Evolutionary conservation across 2,888 invertebrate species (phyloP), one percentile per base, ranked within the genome.

Genomic region (Mellilla xanthometata): DNA sequence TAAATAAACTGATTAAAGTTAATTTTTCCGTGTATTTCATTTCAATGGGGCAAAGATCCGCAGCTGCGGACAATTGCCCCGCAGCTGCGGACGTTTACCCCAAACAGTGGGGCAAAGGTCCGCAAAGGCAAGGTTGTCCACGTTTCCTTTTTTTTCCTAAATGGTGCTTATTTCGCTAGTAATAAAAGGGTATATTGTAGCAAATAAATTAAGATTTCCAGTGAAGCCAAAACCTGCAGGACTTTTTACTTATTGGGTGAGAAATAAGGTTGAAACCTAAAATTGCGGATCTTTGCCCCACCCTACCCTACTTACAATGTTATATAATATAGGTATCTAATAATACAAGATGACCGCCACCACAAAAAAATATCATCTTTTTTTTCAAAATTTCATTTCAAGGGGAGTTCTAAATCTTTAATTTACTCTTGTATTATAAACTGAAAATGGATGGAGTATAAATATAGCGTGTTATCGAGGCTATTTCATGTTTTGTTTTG

Each of bases 81-180:
- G 34, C 34, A 34, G 15, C 34, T 34, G 34, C 34, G 34, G 34
- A 34, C 24, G 24, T 34, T 34, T 34, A 24, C 34, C 34, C 34
- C 34, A 34, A 34, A 34, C 34, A 34, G 34, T 34, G 34, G 34
- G 34, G 34, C 34, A 34, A 26, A 24, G 26, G 26, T 24, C 12
- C 26, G 26, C 24, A 35, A 49, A 39, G 31, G 32, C 39, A 39
- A 39, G 26, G 26, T 32, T 31, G 39, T 39, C 39, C 26, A 39
- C 31, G 23, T 39, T 39, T 32, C 31, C 32, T 39, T 39, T 39
- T 32, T 39, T 39, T 39, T 24, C n/a, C 31, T 39, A 39, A 39
- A 39, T 39, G 31, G 39, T 39, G 39, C 39, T 26, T 39, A 39
- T 39, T 39, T 39, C 39, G 39, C 39, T 39, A 39, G 9, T 39